Conservation (phyloP, 2,797 vertebrate genomes). For the Falco peregrinus region DNA sequence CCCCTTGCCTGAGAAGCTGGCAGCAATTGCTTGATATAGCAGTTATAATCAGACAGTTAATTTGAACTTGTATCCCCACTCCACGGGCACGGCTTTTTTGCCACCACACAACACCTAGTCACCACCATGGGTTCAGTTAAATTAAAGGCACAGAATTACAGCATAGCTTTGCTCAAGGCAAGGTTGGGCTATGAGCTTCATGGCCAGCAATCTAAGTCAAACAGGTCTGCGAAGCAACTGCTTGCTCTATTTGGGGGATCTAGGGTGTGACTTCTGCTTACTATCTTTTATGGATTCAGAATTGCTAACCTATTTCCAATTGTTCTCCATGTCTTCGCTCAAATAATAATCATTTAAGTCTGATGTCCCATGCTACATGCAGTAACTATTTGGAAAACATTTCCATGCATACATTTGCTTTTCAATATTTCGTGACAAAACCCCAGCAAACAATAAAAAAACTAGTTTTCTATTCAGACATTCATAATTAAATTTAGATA, state of each 20-base stretch:
- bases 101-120: background rate
- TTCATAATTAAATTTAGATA: slow-evolving; percentile 9
- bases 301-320: background rate
- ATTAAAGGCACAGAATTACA: background rate
- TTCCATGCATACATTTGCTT: background rate
- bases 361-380: background rate
- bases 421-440: background rate
- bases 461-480: background rate
- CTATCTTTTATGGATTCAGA: background rate
- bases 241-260: background rate
- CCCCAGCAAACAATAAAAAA: background rate
- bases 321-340: background rate
- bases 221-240: background rate
- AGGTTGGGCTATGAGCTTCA: background rate
- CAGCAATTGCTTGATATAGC: background rate
- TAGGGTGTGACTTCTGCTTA: background rate
- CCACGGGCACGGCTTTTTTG: background rate
- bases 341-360: background rate
- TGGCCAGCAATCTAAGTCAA: background rate
- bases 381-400: background rate
- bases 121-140: background rate
- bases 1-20: background rate
- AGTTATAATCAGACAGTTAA: background rate
- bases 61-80: background rate
- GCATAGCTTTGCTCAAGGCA: background rate